Evolutionary conservation across 2,113 vertebrate genomes (phyloP).

Genomic region (Lutjanus erythropterus): DNA sequence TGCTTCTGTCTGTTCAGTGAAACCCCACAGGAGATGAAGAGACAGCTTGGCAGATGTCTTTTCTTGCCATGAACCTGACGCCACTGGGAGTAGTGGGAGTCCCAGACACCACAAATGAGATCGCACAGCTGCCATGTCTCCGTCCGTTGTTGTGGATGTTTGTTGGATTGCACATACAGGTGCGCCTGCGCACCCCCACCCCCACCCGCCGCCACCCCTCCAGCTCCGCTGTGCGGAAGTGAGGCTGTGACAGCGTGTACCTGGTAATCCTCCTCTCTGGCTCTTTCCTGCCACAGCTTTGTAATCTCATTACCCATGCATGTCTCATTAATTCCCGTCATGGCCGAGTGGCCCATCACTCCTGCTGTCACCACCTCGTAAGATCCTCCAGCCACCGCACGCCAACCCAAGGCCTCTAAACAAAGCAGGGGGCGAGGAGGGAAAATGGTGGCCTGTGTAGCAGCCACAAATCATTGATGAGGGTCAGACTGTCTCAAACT

Average conservation of each 20-base stretch:
- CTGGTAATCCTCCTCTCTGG: conserved; percentile 66
- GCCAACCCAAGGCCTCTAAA: conserved; percentile 49
- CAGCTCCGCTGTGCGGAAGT: conserved; percentile 16
- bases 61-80: conserved; percentile 48
- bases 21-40: conserved; percentile 37
- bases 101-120: conserved; percentile 51
- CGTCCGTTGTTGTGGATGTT: conserved; percentile 35
- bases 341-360: conserved; percentile 57
- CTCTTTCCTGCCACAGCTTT: conserved; percentile 52
- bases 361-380: conserved; percentile 55
- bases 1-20: conserved; percentile 14
- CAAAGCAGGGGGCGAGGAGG: conserved; percentile 41
- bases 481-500: conserved; percentile 53
- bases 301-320: conserved; percentile 77
- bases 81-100: conserved; percentile 30
- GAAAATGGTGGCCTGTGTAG: conserved; percentile 35
- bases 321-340: conserved; percentile 82
- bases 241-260: conserved; percentile 43
- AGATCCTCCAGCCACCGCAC: conserved; percentile 30
- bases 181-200: no score
- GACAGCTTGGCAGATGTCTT: conserved; percentile 58
- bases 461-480: conserved; percentile 72
- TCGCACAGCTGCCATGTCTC: conserved; percentile 64
- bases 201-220: no score
- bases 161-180: conserved; percentile 6